A percentile compares a stretch with the other conserved stretches of the same genome.
Conservation (phyloP, 2,888 invertebrate genomes). For the Xylota segnis region DNA sequence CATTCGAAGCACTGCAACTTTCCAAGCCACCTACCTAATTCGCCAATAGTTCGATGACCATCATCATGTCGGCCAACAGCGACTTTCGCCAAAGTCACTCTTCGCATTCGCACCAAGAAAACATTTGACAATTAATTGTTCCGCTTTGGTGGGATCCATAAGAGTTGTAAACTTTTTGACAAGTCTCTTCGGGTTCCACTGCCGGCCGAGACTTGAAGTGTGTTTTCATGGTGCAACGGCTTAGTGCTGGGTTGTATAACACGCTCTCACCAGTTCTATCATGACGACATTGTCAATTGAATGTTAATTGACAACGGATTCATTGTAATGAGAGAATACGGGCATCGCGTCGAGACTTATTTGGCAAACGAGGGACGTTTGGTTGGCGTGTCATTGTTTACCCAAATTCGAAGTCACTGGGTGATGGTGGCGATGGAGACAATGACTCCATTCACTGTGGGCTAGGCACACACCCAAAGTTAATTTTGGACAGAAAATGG, state of each 20-base stretch:
- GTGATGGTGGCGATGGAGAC: constrained; percentile 19
- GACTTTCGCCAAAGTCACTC: constrained; percentile 23
- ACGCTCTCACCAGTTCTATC: constrained; percentile 23
- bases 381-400: constrained; percentile 15
- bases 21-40: not conserved
- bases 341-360: not conserved
- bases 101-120: constrained; percentile 13
- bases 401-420: constrained; percentile 13
- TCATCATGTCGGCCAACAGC: not conserved
- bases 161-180: constrained; percentile 2
- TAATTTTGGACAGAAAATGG: not conserved
- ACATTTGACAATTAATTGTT: constrained; percentile 28
- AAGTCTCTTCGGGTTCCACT: constrained; percentile 9
- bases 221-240: constrained; percentile 14
- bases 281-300: constrained; percentile 21
- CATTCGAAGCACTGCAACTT: not conserved
- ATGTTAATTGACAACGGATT: constrained; percentile 25
- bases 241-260: constrained; percentile 18
- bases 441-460: constrained; percentile 14
- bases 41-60: constrained; percentile 12
- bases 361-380: constrained; percentile 9
- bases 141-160: constrained; percentile 6
- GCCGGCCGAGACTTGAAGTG: not conserved
- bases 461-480: constrained; percentile 4
- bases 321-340: not conserved